These are phyloP conservation scores for Metopia argyrocephala DNA, from an alignment of 2,888 invertebrate genomes.

Conservation along the genomic window DNA sequence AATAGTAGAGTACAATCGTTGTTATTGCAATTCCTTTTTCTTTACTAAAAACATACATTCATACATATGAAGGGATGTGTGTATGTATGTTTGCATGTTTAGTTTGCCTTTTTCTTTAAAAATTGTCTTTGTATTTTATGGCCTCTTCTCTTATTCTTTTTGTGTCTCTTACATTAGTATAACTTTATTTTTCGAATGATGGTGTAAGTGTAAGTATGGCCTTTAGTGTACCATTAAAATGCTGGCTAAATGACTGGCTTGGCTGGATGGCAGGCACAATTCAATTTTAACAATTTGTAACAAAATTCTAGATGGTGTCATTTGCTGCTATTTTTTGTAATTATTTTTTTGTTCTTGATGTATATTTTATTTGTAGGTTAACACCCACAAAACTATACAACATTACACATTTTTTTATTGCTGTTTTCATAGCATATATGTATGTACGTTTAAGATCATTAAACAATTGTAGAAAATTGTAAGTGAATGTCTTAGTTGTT, in stretches of 20 bases:
- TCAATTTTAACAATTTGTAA: constrained; percentile 63
- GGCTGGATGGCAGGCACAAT: constrained; percentile 51
- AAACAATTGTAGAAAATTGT: constrained; percentile 18
- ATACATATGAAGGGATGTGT: neutral
- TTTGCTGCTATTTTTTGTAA: constrained; percentile 13
- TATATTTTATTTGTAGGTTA: constrained; percentile 50
- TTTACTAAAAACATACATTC: no score
- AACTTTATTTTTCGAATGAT: neutral
- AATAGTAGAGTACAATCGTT: neutral
- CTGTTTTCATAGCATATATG: neutral
- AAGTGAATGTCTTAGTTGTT: neutral
- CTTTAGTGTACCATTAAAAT: neutral
- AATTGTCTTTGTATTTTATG: no score
- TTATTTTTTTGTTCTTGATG: neutral
- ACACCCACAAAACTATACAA: constrained; percentile 58
- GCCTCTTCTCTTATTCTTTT: no score
- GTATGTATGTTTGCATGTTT: constrained; percentile 15
- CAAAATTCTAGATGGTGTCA: constrained; percentile 45
- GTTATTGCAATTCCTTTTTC: neutral
- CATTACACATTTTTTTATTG: constrained; percentile 1
- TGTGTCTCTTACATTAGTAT: no score
- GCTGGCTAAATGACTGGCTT: constrained; percentile 31
- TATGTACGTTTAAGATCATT: constrained; percentile 1
- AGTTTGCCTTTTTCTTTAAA: neutral
- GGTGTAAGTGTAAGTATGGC: neutral